Evolutionary conservation across 2,888 invertebrate genomes (phyloP).

Genomic region (Oligia fasciuncula): DNA sequence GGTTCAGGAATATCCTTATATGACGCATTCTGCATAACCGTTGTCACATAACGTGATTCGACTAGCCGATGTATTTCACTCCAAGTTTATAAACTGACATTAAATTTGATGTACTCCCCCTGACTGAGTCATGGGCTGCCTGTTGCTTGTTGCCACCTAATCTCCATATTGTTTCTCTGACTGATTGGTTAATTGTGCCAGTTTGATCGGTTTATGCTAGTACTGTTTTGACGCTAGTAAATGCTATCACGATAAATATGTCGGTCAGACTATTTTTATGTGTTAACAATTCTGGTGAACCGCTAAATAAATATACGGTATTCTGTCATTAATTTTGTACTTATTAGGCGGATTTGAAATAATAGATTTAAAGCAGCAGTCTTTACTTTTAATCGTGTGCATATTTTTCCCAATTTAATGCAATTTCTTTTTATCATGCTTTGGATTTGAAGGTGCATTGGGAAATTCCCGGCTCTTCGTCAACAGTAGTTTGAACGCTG

Average conservation of each 20-base stretch:
- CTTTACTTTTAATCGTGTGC: neutral
- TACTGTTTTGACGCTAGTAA: constrained; percentile 12
- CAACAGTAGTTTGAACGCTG: neutral
- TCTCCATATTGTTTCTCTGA: constrained; percentile 38
- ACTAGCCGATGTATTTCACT: constrained; percentile 12
- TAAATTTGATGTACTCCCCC: constrained; percentile 13
- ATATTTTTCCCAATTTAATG: too few relatives aligned
- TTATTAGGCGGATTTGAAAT: neutral
- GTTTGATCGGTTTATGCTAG: constrained; percentile 25
- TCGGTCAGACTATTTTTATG: constrained; percentile 9
- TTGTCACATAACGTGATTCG: constrained; percentile 38
- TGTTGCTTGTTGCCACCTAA: constrained; percentile 25
- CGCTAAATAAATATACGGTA: neutral
- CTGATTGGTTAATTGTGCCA: constrained; percentile 29
- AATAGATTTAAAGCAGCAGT: neutral
- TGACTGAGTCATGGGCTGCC: constrained; percentile 27
- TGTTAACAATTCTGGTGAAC: constrained; percentile 1
- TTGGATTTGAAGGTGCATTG: neutral
- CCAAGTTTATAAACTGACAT: constrained; percentile 37
- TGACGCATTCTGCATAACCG: constrained; percentile 34
- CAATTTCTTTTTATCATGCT: neutral
- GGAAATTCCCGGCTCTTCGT: neutral
- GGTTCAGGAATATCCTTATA: constrained; percentile 6
- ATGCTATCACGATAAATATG: constrained; percentile 13
- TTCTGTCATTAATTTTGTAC: neutral